Percentiles rank a stretch among this genome's conserved stretches.
phyloP scores from a whole-genome alignment of 2,888 invertebrate genomes.

The Tiliacea citrago region DNA sequence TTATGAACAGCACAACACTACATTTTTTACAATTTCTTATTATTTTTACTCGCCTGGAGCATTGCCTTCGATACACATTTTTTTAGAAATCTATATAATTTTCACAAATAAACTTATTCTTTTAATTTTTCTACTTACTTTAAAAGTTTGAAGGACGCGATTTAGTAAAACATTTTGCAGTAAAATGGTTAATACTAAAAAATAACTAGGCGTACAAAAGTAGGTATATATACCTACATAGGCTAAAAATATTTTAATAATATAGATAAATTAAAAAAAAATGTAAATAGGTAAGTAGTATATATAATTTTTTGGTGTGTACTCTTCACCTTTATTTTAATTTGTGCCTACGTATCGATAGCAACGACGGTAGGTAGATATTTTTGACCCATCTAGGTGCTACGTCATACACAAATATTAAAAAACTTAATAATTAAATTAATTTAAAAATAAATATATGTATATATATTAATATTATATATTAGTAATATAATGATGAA shows the following conservation, averaged over 20 bases:
- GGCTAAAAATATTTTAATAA: background rate
- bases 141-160: slow-evolving; percentile 22
- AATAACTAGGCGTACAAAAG: slow-evolving; percentile 4
- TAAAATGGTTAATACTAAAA: slow-evolving; percentile 1
- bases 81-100: slow-evolving; percentile 42
- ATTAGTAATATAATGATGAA: too few relatives aligned
- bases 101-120: slow-evolving; percentile 27
- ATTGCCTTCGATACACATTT: slow-evolving; percentile 69
- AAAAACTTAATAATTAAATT: background rate
- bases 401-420: background rate
- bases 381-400: slow-evolving; percentile 6
- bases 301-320: background rate
- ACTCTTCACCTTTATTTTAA: background rate
- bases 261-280: background rate
- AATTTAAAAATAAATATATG: background rate
- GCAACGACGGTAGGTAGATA: background rate
- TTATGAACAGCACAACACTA: slow-evolving; percentile 61
- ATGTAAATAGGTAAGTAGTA: background rate
- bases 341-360: background rate
- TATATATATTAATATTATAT: too few relatives aligned
- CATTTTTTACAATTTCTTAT: slow-evolving; percentile 62
- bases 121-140: slow-evolving; percentile 12
- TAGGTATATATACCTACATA: background rate
- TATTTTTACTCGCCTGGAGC: slow-evolving; percentile 69
- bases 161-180: background rate